Percentiles rank a stretch among this genome's conserved stretches.
Evolutionary conservation across 1,140 invertebrate genomes (phyloP).

Genomic region (Saccostrea echinata): DNA sequence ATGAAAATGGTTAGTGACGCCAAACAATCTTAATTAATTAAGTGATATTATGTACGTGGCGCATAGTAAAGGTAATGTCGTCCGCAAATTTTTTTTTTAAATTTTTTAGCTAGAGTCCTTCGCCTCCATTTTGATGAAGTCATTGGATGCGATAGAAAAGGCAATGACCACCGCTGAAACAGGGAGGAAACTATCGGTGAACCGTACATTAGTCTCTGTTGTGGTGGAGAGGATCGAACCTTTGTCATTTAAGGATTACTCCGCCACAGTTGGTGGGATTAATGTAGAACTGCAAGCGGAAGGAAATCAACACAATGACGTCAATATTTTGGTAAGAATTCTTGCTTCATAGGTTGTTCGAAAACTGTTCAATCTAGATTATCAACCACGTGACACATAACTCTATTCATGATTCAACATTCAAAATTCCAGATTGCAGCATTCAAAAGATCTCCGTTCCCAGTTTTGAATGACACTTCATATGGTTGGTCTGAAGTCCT

Average conservation of each 20-base stretch:
- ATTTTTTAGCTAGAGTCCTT: neutral
- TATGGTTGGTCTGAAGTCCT: neutral
- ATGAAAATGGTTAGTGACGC: neutral
- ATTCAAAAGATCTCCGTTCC: constrained; percentile 1
- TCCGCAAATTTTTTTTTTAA: neutral
- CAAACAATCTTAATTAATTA: too few species aligned
- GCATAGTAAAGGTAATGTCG: neutral
- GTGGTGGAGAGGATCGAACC: neutral
- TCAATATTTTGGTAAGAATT: neutral
- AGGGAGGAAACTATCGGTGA: neutral
- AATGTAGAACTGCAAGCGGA: neutral
- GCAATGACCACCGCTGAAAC: neutral
- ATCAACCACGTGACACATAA: neutral
- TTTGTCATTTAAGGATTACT: neutral
- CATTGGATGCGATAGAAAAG: neutral
- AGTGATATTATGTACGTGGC: too few species aligned
- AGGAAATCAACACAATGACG: neutral
- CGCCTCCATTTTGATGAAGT: neutral
- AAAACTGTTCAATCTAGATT: neutral
- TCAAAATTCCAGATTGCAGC: neutral
- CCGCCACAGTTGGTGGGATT: neutral
- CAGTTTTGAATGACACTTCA: neutral
- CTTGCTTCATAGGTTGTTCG: neutral
- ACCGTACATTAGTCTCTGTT: neutral
- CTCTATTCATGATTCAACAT: too few species aligned